Evolutionary conservation across 2,888 invertebrate species (phyloP), one percentile per base, ranked within the genome.

Genomic region (Drosophila melanocephala): DNA sequence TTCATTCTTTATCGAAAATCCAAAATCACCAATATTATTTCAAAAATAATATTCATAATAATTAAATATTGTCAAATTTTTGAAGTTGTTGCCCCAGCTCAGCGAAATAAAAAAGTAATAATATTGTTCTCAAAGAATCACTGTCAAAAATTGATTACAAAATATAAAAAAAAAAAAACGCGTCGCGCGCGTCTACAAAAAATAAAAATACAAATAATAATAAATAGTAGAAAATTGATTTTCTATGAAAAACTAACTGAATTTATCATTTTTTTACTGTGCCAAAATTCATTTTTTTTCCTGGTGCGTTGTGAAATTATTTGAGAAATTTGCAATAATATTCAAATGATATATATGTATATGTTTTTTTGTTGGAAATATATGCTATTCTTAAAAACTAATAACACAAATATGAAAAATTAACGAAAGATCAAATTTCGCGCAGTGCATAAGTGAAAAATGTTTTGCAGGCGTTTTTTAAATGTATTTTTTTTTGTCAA

Each of bases 41-140:
- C 1, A 4, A 42, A 74, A 70, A 63, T 47, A 47, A 47, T 47
- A 47, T 47, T 26, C 47, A 26, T 1, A 47, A 65, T n/a, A 50
- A 60, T 35, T 60, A 1, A 19, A 12, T 19, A 37, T 57, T 57
- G 28, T 57, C 26, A 22, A 47, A 39, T 55, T 62, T 59, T 51
- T 47, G 12, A 57, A 64, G 72, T 78, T 81, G 81, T 80, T 77
- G 76, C 76, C 67, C 74, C 79, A 72, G 79, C 79, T 53, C 65
- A 64, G 42, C 65, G 42, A 47, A 50, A 33, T 32, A 57, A 32
- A 53, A 35, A 50, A 62, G 50, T 52, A 73, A 30, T 19, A 26
- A 51, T 39, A 39, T 28, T 26, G 9, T 44, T 47, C 47, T 22
- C 14, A 7, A 61, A 56, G 37, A 76, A 52, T 32, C 19, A n/a